Base-by-base conservation (phyloP, 2,797 vertebrate species). In the Phrynocephalus guinanensis region DNA sequence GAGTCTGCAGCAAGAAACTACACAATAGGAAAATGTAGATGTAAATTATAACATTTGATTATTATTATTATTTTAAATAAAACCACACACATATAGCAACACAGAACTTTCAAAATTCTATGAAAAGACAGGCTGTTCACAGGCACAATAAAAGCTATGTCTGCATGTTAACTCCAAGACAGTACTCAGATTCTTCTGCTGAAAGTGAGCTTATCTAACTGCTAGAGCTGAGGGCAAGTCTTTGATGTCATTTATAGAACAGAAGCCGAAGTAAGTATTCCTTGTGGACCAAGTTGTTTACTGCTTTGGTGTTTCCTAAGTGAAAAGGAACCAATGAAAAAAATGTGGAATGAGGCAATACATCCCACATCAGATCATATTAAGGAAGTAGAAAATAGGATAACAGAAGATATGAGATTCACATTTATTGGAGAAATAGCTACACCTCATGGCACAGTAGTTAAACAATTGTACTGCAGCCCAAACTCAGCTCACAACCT, bases 151-250 rank as follows among this genome's bases (percentile, higher is more conserved):
- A 9, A 56, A 77, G 4, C 87, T 67, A 85, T 73, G 60, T 63
- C 38, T 0, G 0, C 0, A 0, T 6, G 38, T 30, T 90, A 90
- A 66, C 30, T 75, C 68, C 77, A 84, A 77, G 33, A 87, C 76
- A 9, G 83, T 67, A 91, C 77, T 77, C 1, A 28, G 38, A 82
- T 82, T 80, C 56, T 60, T 84, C 88, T 87, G 77, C 48, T 44
- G 38, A 44, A 44, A 44, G 38, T 28, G 30, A 91, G 52, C 10
- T 16, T 18, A 28, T 70, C 85, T 90, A 76, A 86, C 0, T 18
- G 24, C 6, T 26, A 67, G 84, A 91, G 92, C 2, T 38, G 66
- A 38, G 67, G 3, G 22, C 83, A 6, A 76, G 50, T 24, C 44
- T 30, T 68, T 52, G 63, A 83, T 86, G 79, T 0, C 0, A 73